Evolutionary conservation across 2,113 vertebrate genomes (phyloP).

Genomic region (Hydrolagus affinis): DNA sequence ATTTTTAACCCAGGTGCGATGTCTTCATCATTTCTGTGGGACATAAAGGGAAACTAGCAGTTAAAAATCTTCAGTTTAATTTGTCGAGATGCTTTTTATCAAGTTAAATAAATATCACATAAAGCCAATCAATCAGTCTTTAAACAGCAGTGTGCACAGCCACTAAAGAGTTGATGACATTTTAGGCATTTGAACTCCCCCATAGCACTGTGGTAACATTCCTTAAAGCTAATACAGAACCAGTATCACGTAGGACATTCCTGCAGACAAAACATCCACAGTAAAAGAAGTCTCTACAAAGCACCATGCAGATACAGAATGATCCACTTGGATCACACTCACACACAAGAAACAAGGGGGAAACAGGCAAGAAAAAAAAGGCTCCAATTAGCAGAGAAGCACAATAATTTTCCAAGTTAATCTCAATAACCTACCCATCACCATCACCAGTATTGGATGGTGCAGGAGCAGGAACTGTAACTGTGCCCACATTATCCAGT

Average conservation of each 20-base stretch:
- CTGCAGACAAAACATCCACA: constrained; percentile 44
- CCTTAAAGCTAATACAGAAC: constrained; percentile 69
- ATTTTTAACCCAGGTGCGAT: constrained; percentile 92
- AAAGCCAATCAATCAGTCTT: constrained; percentile 67
- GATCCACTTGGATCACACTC: constrained; percentile 61
- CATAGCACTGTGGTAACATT: constrained; percentile 60
- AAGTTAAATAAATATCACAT: constrained; percentile 45
- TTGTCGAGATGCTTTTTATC: constrained; percentile 37
- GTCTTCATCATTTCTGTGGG: constrained; percentile 84
- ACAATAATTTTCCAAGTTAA: constrained; percentile 78
- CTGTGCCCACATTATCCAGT: constrained; percentile 99
- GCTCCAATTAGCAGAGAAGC: constrained; percentile 84
- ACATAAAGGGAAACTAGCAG: constrained; percentile 48
- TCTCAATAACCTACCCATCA: constrained; percentile 99
- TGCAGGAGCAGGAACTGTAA: constrained; percentile 99
- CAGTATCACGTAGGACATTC: constrained; percentile 64
- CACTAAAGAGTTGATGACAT: constrained; percentile 57
- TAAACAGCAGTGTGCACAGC: constrained; percentile 68
- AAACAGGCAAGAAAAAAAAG: constrained; percentile 78
- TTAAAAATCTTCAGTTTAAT: neutral
- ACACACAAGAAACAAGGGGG: constrained; percentile 72
- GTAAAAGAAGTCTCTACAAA: constrained; percentile 52
- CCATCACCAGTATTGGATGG: constrained; percentile 99
- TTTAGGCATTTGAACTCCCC: constrained; percentile 69
- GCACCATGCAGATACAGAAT: constrained; percentile 71